Conservation (phyloP, 2,113 vertebrate species). For the Neotoma lepida region DNA sequence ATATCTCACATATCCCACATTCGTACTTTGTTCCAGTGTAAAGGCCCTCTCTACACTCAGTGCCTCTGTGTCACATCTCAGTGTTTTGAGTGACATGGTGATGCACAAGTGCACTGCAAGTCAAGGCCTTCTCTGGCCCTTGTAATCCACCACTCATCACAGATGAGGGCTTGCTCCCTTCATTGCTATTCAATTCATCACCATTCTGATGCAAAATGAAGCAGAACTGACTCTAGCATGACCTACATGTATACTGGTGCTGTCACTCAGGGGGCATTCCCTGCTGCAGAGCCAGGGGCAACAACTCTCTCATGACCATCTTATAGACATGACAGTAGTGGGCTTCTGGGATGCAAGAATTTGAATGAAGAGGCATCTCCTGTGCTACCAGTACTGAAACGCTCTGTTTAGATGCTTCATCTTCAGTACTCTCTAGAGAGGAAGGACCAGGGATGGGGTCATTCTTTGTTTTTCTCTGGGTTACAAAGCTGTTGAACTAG, state of each 20-base stretch:
- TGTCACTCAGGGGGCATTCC: neutral
- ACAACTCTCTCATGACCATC: neutral
- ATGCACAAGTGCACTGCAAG: neutral
- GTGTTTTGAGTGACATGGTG: neutral
- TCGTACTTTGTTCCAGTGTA: neutral
- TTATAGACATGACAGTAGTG: no score
- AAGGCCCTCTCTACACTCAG: neutral
- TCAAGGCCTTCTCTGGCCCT: neutral
- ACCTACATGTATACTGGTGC: neutral
- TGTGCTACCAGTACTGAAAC: neutral
- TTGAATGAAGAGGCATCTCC: neutral
- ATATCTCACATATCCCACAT: neutral
- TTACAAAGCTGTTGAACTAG: no score
- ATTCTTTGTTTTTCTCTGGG: no score
- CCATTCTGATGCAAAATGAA: neutral
- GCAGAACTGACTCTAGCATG: neutral
- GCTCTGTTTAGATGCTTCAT: neutral
- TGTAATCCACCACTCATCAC: neutral
- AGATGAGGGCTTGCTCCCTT: neutral
- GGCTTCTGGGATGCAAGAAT: neutral
- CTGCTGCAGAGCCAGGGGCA: neutral
- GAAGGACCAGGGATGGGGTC: no score
- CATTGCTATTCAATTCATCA: neutral
- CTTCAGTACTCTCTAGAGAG: no score
- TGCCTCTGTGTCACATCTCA: no score